Conservation (phyloP, 2,888 invertebrate genomes). For the Bembecia ichneumoniformis region DNA sequence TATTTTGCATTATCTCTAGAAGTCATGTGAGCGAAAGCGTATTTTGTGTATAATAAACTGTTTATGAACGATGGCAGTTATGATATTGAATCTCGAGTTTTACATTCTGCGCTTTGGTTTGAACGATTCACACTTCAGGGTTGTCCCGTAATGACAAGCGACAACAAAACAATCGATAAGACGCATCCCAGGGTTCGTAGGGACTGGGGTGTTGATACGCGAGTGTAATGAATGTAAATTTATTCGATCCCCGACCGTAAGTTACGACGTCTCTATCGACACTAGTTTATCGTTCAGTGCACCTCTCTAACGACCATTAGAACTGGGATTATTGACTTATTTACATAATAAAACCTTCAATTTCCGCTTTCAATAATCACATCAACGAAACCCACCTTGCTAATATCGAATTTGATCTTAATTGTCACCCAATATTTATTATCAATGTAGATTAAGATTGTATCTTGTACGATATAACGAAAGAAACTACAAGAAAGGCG, state of each 20-base stretch:
- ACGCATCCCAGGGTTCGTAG: too few relatives aligned
- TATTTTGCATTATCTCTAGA: too few relatives aligned
- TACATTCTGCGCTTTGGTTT: too few relatives aligned
- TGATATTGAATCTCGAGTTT: neutral
- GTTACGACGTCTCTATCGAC: slow-evolving; percentile 15
- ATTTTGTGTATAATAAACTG: neutral
- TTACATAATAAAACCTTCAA: neutral
- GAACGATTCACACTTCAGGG: too few relatives aligned
- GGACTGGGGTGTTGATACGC: neutral
- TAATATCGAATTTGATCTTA: too few relatives aligned
- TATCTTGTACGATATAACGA: too few relatives aligned
- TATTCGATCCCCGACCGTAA: slow-evolving; percentile 15
- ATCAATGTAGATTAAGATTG: too few relatives aligned
- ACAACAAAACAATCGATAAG: too few relatives aligned
- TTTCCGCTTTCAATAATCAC: neutral
- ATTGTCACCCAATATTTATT: too few relatives aligned
- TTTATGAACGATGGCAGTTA: neutral
- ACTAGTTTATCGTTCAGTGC: slow-evolving; percentile 13
- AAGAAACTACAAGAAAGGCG: too few relatives aligned
- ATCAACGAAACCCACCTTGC: neutral
- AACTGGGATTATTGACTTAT: slow-evolving; percentile 10
- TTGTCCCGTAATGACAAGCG: too few relatives aligned
- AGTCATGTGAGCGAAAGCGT: too few relatives aligned
- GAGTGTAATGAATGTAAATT: slow-evolving; percentile 15
- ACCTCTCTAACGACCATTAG: slow-evolving; percentile 10